Evolutionary conservation across 2,113 vertebrate genomes (phyloP).

Genomic region (Syngnathoides biaculeatus): DNA sequence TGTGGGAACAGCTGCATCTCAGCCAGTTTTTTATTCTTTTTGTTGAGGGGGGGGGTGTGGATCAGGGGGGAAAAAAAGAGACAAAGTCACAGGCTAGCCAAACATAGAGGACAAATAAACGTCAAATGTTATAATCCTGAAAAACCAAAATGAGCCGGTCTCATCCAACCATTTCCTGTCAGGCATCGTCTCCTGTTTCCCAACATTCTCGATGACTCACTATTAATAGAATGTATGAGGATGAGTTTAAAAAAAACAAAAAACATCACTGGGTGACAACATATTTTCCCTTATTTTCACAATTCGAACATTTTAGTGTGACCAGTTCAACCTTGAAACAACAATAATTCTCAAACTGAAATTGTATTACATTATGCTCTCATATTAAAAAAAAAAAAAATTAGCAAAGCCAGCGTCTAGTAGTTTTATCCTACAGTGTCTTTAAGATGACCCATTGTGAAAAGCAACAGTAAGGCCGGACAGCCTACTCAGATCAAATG

Average conservation of each 20-base stretch:
- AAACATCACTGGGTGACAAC: constrained; percentile 14
- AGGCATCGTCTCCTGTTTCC: constrained; percentile 35
- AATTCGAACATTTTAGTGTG: background rate
- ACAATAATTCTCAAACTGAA: background rate
- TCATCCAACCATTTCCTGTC: constrained; percentile 34
- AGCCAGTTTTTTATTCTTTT: no score
- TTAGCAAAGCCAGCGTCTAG: background rate
- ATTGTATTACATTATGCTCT: background rate
- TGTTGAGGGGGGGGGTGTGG: background rate
- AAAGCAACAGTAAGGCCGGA: constrained; percentile 55
- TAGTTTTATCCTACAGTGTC: background rate
- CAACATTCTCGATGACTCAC: constrained; percentile 49
- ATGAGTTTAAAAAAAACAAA: constrained; percentile 2
- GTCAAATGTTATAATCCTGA: background rate
- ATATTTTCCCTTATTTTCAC: background rate
- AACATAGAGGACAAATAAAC: background rate
- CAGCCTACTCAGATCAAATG: constrained; percentile 24
- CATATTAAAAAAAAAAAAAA: constrained; percentile 6
- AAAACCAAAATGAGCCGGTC: constrained; percentile 24
- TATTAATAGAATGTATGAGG: constrained; percentile 16
- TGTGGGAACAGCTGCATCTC: constrained; percentile 49
- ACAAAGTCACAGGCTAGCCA: constrained; percentile 20
- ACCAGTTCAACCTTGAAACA: background rate
- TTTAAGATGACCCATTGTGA: constrained; percentile 21
- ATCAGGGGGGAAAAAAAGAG: background rate